These are phyloP conservation scores for Aurelia aurita DNA, from an alignment of 30 jellyfish, hydroid and myxozoan species.

Conservation along the genomic window DNA sequence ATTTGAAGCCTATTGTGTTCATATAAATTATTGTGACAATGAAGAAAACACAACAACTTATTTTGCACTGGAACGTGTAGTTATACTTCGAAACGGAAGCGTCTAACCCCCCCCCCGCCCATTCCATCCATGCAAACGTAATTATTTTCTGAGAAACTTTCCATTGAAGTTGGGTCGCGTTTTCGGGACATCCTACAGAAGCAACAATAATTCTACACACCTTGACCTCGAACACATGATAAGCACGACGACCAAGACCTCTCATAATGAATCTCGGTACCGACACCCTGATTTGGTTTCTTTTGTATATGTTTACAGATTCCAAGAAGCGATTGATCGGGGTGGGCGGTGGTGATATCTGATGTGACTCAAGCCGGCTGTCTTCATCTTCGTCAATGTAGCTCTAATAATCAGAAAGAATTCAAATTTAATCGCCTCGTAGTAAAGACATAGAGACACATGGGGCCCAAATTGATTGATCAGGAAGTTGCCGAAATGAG, in stretches of 20 bases:
- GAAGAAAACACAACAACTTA: too few relatives aligned
- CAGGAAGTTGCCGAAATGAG: too few relatives aligned
- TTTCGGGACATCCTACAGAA: not conserved
- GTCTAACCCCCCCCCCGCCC: too few relatives aligned
- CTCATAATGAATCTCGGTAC: conserved; percentile 85
- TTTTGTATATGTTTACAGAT: conserved; percentile 77
- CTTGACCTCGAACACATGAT: conserved; percentile 96
- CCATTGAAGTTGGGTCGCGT: not conserved
- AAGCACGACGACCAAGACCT: conserved; percentile 90
- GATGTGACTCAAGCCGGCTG: conserved; percentile 68
- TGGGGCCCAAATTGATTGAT: too few relatives aligned
- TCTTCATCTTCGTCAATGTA: conserved; percentile 81
- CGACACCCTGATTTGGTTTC: conserved; percentile 86
- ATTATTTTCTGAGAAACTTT: too few relatives aligned
- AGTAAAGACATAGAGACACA: too few relatives aligned
- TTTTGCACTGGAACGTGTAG: too few relatives aligned
- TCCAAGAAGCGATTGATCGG: conserved; percentile 87
- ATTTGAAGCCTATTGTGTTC: too few relatives aligned
- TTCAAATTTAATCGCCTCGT: too few relatives aligned
- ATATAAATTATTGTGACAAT: too few relatives aligned
- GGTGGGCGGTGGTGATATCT: conserved; percentile 97
- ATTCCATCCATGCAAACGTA: too few relatives aligned
- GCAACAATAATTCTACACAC: conserved; percentile 32
- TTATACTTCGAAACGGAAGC: too few relatives aligned
- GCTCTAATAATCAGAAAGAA: conserved; percentile 34